Evolutionary conservation across 2,888 invertebrate genomes (phyloP).

Genomic region (Archips crataeganus): DNA sequence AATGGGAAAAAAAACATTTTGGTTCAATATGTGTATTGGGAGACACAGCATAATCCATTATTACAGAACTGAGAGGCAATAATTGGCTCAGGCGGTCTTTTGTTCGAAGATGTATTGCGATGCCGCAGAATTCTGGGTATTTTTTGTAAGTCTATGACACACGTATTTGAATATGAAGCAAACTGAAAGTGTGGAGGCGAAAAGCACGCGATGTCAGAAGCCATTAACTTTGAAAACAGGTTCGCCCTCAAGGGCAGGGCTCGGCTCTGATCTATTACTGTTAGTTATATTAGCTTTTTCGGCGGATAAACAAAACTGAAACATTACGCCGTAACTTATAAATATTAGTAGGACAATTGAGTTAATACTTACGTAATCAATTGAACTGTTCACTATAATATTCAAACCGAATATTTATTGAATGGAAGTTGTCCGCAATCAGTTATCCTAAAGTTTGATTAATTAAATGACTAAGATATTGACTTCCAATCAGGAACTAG

Average conservation of each 20-base stretch:
- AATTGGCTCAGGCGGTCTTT: too few species aligned
- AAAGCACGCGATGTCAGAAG: slow-evolving; percentile 36
- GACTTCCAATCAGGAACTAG: neutral
- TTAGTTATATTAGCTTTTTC: slow-evolving; percentile 26
- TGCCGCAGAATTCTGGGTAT: neutral
- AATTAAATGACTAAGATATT: neutral
- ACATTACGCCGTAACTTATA: slow-evolving; percentile 7
- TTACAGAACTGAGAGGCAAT: too few species aligned
- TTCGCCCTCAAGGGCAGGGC: slow-evolving; percentile 35
- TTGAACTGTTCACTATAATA: too few species aligned
- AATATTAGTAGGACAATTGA: neutral
- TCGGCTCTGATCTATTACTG: slow-evolving; percentile 39
- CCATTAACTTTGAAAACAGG: slow-evolving; percentile 37
- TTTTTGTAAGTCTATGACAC: slow-evolving; percentile 4
- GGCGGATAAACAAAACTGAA: slow-evolving; percentile 1
- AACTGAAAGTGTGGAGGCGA: slow-evolving; percentile 17
- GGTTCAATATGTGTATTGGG: too few species aligned
- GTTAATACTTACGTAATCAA: neutral
- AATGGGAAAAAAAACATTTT: too few species aligned
- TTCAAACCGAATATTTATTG: too few species aligned
- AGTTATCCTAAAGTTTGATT: too few species aligned
- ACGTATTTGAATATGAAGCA: slow-evolving; percentile 20
- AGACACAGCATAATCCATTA: too few species aligned
- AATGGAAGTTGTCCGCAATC: too few species aligned
- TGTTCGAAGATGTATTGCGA: too few species aligned